Evolutionary conservation across 2,888 invertebrate genomes (phyloP).

Genomic region (Parascotia fuliginaria): DNA sequence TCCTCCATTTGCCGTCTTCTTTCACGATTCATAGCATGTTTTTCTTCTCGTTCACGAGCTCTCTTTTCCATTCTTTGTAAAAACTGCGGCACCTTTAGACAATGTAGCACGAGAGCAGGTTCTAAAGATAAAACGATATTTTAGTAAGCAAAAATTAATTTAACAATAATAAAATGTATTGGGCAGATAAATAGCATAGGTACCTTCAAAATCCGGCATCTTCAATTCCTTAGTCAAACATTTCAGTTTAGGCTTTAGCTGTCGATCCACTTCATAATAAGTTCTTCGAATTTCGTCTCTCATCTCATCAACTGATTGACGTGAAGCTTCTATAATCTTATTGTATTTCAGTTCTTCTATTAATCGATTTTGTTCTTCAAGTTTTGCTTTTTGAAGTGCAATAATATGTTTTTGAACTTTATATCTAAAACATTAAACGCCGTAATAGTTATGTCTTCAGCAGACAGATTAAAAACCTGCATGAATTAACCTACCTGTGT

Average conservation of each 20-base stretch:
- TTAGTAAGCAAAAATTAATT: too few relatives aligned
- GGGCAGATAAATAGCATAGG: neutral
- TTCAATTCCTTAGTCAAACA: conserved; percentile 79
- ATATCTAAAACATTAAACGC: conserved; percentile 69
- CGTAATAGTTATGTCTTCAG: too few relatives aligned
- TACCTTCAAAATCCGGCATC: conserved; percentile 76
- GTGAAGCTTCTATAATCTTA: conserved; percentile 88
- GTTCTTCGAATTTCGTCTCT: conserved; percentile 86
- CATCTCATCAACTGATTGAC: conserved; percentile 84
- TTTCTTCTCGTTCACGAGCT: conserved; percentile 87
- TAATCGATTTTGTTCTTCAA: conserved; percentile 89
- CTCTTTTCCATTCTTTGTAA: conserved; percentile 90
- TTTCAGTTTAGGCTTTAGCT: conserved; percentile 85
- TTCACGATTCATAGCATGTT: conserved; percentile 79
- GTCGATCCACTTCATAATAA: conserved; percentile 83
- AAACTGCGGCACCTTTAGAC: conserved; percentile 88
- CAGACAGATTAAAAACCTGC: neutral
- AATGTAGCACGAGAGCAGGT: conserved; percentile 71
- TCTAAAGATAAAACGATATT: conserved; percentile 53
- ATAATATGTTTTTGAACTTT: conserved; percentile 91
- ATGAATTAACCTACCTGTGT: conserved; percentile 60
- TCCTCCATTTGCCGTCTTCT: conserved; percentile 80
- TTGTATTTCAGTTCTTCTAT: conserved; percentile 90
- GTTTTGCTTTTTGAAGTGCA: conserved; percentile 88
- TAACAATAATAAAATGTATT: too few relatives aligned